Evolutionary conservation across 1,140 invertebrate genomes (phyloP).

Genomic region (Bicyclus anynana): DNA sequence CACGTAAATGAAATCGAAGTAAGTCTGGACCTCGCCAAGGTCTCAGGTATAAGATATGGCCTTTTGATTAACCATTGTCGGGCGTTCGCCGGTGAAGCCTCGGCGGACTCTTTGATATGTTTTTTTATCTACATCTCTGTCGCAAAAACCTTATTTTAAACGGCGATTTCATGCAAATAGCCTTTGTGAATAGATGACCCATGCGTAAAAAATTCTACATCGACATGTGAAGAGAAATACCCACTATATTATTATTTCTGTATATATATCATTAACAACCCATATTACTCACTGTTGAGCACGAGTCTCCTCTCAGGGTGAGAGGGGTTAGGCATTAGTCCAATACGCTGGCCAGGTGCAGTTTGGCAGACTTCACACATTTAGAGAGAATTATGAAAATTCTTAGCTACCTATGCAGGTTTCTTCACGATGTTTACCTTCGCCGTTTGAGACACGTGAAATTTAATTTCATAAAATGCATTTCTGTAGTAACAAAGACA

Average conservation of each 20-base stretch:
- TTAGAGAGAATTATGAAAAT: too few species aligned
- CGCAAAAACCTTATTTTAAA: slow-evolving; percentile 34
- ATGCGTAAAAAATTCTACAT: not conserved
- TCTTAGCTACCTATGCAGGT: too few species aligned
- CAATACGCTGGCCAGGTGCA: too few species aligned
- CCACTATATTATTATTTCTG: not conserved
- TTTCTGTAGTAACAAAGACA: too few species aligned
- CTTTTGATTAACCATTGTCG: slow-evolving; percentile 72
- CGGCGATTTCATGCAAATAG: slow-evolving; percentile 32
- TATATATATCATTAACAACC: too few species aligned
- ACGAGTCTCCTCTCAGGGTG: too few species aligned
- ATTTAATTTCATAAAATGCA: too few species aligned
- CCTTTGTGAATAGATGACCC: slow-evolving; percentile 10
- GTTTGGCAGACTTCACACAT: too few species aligned
- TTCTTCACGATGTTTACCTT: too few species aligned
- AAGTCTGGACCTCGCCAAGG: slow-evolving; percentile 49
- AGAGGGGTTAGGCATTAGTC: too few species aligned
- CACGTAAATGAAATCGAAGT: slow-evolving; percentile 75
- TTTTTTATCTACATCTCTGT: slow-evolving; percentile 42
- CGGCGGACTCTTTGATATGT: slow-evolving; percentile 42
- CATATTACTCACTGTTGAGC: too few species aligned
- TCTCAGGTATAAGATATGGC: slow-evolving; percentile 64
- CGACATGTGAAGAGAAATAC: not conserved
- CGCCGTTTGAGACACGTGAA: too few species aligned
- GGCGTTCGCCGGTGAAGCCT: slow-evolving; percentile 38